These are phyloP conservation scores for Drosophila mimetica DNA, from an alignment of 2,888 invertebrate genomes.

Conservation along the genomic window DNA sequence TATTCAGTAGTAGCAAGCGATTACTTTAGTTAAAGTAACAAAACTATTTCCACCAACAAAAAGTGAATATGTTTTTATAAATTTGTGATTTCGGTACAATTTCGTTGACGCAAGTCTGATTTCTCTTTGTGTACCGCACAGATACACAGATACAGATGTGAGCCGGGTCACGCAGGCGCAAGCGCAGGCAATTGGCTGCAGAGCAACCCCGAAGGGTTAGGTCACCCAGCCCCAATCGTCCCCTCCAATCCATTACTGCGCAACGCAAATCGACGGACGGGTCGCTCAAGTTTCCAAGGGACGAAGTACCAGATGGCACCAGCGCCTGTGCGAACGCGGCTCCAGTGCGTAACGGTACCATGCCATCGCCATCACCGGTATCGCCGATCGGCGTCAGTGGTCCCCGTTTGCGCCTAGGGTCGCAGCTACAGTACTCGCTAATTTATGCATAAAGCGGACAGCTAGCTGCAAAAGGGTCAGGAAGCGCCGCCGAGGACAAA, in stretches of 20 bases:
- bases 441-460: conserved; percentile 47
- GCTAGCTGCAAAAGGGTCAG: conserved; percentile 34
- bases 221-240: conserved; percentile 48
- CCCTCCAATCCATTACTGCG: conserved; percentile 50
- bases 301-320: conserved; percentile 38
- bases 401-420: conserved; percentile 13
- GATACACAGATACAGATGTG: not conserved
- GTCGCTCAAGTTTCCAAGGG: conserved; percentile 4
- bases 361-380: conserved; percentile 26
- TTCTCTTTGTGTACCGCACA: not conserved
- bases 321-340: conserved; percentile 16
- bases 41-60: too few relatives aligned
- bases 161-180: conserved; percentile 21
- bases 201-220: conserved; percentile 46
- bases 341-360: conserved; percentile 49
- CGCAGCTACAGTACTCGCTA: conserved; percentile 28
- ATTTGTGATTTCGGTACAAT: not conserved
- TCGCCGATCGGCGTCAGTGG: conserved; percentile 40
- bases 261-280: not conserved
- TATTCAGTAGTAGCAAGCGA: too few relatives aligned
- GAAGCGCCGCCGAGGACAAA: conserved; percentile 10
- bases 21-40: too few relatives aligned
- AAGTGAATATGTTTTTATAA: too few relatives aligned
- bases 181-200: conserved; percentile 22
- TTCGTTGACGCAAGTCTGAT: not conserved